Conservation (phyloP, 2,113 vertebrate genomes). For the Malaclemys terrapin region DNA sequence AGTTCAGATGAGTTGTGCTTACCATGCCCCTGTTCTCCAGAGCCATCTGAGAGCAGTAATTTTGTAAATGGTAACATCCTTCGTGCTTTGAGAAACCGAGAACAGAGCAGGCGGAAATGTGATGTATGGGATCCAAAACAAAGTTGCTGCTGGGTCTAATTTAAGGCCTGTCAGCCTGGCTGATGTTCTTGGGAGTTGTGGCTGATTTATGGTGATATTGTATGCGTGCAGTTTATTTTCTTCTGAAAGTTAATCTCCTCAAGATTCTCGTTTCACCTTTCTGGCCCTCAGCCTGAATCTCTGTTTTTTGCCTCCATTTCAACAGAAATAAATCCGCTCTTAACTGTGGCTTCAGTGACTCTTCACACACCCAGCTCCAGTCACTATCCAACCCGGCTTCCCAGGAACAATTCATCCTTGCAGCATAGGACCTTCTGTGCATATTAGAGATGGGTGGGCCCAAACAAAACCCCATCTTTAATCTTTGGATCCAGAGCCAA, state of each 20-base stretch:
- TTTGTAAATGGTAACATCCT: neutral
- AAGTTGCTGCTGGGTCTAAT: neutral
- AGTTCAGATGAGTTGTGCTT: conserved; percentile 44
- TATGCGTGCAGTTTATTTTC: neutral
- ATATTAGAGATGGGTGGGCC: conserved; percentile 34
- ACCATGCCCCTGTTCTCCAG: neutral
- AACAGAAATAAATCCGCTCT: conserved; percentile 24
- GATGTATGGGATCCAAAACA: neutral
- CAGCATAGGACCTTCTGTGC: neutral
- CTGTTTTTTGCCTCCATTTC: neutral
- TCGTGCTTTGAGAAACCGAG: neutral
- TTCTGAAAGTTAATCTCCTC: neutral
- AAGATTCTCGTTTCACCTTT: neutral
- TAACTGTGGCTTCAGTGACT: neutral
- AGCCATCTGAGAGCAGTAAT: neutral
- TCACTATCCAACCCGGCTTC: conserved; percentile 10
- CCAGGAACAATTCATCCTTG: conserved; percentile 21
- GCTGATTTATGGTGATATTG: neutral
- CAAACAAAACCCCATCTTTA: neutral
- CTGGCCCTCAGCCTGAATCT: neutral
- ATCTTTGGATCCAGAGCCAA: neutral
- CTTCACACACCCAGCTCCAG: neutral
- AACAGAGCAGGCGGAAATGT: neutral
- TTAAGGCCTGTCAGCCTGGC: neutral
- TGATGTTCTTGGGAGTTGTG: neutral